Percentiles rank a stretch among this genome's conserved stretches.
phyloP scores from a whole-genome alignment of 2,113 vertebrate genomes.

The Triplophysa tibetana region DNA sequence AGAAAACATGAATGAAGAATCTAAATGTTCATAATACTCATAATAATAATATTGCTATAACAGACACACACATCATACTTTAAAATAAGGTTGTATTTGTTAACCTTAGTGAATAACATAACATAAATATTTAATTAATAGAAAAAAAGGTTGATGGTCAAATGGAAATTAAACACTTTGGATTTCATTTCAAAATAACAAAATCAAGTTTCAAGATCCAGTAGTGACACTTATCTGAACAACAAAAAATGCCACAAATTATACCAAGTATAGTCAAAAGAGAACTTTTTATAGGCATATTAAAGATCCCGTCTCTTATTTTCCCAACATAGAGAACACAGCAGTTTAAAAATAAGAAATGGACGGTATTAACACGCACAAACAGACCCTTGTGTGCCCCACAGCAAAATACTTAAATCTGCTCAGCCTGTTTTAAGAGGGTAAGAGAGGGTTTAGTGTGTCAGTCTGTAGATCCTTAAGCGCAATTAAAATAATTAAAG shows the following conservation, averaged over 20 bases:
- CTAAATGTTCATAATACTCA: too few relatives aligned
- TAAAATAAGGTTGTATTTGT: too few relatives aligned
- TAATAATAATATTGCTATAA: too few relatives aligned
- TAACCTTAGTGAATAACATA: too few relatives aligned
- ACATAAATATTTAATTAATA: too few relatives aligned
- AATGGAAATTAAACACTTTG: neutral
- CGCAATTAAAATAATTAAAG: constrained; percentile 35
- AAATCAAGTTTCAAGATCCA: neutral
- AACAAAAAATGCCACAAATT: neutral
- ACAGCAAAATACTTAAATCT: constrained; percentile 12
- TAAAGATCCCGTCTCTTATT: neutral
- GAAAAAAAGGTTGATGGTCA: neutral
- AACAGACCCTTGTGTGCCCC: neutral
- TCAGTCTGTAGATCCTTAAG: constrained; percentile 24
- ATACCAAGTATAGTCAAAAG: neutral
- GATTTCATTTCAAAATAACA: too few relatives aligned
- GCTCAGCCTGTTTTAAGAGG: constrained; percentile 37
- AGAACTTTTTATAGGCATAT: neutral
- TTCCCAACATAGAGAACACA: neutral
- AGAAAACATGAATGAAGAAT: constrained; percentile 50
- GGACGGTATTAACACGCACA: constrained; percentile 14
- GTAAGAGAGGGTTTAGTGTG: constrained; percentile 38
- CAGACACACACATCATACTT: too few relatives aligned
- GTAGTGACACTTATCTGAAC: neutral
- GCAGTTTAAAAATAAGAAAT: constrained; percentile 1